Percentiles rank a stretch among this genome's conserved stretches.
These are phyloP conservation scores for Pheucticus melanocephalus DNA, from an alignment of 2,113 vertebrate species.

Conservation along the genomic window DNA sequence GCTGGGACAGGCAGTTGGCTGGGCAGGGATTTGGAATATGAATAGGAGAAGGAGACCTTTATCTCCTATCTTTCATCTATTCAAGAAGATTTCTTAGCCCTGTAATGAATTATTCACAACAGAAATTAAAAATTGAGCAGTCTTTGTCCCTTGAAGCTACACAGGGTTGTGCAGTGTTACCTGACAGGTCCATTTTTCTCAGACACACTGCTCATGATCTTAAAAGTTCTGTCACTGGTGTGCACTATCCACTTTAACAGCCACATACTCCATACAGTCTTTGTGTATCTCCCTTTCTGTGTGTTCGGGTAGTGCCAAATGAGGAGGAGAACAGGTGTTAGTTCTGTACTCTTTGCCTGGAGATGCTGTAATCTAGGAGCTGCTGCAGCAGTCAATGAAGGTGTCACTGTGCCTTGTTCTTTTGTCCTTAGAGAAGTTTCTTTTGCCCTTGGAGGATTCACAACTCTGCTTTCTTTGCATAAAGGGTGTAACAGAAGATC, in stretches of 20 bases:
- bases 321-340: background rate
- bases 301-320: background rate
- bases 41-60: background rate
- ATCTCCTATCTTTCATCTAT: background rate
- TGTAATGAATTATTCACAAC: conserved; percentile 31
- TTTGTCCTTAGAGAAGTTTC: background rate
- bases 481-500: background rate
- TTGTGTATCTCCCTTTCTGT: background rate
- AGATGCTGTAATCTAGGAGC: background rate
- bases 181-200: conserved; percentile 45
- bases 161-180: background rate
- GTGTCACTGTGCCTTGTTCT: background rate
- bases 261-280: background rate
- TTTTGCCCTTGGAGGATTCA: background rate
- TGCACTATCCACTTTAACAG: background rate
- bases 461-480: background rate
- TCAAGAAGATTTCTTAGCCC: conserved; percentile 3
- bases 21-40: background rate
- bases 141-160: conserved; percentile 11
- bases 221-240: background rate
- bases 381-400: background rate
- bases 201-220: background rate
- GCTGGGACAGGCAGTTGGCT: background rate
- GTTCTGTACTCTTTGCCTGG: background rate
- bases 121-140: conserved; percentile 30